phyloP scores from a whole-genome alignment of 2,113 vertebrate genomes.

The Andinoacara biseriatus region DNA sequence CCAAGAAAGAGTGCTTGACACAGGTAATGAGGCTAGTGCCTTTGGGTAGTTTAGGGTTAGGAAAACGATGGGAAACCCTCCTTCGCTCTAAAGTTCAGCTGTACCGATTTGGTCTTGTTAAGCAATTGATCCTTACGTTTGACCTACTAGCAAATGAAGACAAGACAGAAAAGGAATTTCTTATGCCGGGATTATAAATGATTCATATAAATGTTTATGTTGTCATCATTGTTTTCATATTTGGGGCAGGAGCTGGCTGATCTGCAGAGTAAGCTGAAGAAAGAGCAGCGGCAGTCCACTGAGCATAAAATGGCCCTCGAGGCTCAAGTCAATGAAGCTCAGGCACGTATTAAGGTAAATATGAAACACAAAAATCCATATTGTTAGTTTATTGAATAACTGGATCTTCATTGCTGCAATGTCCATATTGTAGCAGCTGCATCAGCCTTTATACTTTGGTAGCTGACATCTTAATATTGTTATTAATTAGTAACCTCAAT shows the following conservation, averaged over 20 bases:
- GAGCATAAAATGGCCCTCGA: conserved; percentile 79
- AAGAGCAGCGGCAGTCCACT: conserved; percentile 67
- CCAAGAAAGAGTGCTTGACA: conserved; percentile 59
- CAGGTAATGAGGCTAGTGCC: conserved; percentile 77
- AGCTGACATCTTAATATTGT: neutral
- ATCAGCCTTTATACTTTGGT: neutral
- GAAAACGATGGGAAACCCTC: neutral
- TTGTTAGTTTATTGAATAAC: neutral
- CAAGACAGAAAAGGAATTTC: neutral
- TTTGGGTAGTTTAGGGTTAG: neutral
- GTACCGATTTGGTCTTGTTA: too few species aligned
- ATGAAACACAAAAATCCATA: neutral
- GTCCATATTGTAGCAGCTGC: neutral
- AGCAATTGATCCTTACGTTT: too few species aligned
- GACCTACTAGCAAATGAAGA: neutral
- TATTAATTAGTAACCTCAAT: neutral
- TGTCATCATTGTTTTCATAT: conserved; percentile 52
- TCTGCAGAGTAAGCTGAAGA: conserved; percentile 65
- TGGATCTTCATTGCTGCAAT: neutral
- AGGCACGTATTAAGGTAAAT: conserved; percentile 75
- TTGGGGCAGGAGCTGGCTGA: conserved; percentile 70
- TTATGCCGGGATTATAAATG: neutral
- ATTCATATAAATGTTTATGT: neutral
- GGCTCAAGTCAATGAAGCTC: conserved; percentile 76
- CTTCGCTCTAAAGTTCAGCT: too few species aligned